A percentile compares a stretch with the other conserved stretches of the same genome.
phyloP scores from a whole-genome alignment of 2,113 vertebrate genomes.

The Halcyon senegalensis region DNA sequence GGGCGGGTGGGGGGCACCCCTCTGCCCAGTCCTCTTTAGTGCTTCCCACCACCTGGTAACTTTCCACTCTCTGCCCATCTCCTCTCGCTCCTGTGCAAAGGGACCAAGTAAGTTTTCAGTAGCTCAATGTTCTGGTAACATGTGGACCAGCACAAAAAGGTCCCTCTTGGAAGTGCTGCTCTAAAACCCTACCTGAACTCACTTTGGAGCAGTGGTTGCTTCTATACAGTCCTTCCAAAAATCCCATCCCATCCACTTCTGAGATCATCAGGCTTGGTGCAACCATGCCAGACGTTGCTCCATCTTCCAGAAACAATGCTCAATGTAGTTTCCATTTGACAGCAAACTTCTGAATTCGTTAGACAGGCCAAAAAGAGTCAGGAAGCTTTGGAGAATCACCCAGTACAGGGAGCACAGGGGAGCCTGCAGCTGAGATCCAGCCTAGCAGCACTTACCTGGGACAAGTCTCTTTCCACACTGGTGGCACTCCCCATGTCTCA shows the following conservation, averaged over 20 bases:
- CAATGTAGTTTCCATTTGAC: not conserved
- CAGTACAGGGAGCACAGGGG: accelerated
- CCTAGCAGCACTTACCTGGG: not conserved
- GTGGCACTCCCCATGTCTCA: not conserved
- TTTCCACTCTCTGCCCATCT: conserved; percentile 25
- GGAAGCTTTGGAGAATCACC: not conserved
- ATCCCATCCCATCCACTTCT: not conserved
- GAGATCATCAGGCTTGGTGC: not conserved
- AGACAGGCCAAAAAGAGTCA: not conserved
- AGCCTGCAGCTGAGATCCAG: accelerated
- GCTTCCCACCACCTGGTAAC: not conserved
- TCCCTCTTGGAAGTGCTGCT: not conserved
- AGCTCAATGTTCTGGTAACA: not conserved
- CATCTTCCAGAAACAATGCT: not conserved
- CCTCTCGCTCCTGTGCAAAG: not conserved
- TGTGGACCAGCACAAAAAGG: accelerated
- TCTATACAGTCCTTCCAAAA: not conserved
- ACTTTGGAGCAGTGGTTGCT: not conserved
- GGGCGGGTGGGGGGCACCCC: not conserved
- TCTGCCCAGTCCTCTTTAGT: conserved; percentile 16
- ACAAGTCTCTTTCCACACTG: not conserved
- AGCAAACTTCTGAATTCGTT: not conserved
- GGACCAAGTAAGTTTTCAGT: not conserved
- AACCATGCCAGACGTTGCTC: not conserved
- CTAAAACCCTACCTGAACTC: not conserved